These are phyloP conservation scores for Potamilus streckersoni DNA, from an alignment of 1,140 invertebrate genomes.

Conservation along the genomic window DNA sequence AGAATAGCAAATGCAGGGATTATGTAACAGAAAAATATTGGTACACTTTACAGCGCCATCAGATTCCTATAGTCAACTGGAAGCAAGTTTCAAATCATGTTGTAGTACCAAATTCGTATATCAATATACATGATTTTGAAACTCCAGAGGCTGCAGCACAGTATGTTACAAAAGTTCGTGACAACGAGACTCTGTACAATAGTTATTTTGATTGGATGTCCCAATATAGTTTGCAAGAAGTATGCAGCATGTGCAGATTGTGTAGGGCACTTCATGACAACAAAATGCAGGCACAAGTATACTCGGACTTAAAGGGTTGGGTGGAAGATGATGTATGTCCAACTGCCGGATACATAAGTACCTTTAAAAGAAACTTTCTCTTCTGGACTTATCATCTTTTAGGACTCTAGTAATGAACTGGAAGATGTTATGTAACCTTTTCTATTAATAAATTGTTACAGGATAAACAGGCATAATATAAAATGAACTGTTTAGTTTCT, in stretches of 20 bases:
- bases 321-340: constrained; percentile 39
- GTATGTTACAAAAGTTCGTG: constrained; percentile 77
- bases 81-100: constrained; percentile 58
- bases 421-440: no score
- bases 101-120: constrained; percentile 79
- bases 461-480: no score
- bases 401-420: no score
- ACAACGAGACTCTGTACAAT: constrained; percentile 58
- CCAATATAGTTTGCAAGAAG: constrained; percentile 38
- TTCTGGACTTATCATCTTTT: no score
- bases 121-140: constrained; percentile 94
- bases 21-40: constrained; percentile 68
- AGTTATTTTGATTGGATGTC: constrained; percentile 60
- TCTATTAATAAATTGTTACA: no score
- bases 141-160: constrained; percentile 85
- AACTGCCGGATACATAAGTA: no score
- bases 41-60: constrained; percentile 40
- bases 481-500: no score
- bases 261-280: constrained; percentile 47
- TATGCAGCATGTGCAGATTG: constrained; percentile 34
- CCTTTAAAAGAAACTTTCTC: no score
- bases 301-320: constrained; percentile 52
- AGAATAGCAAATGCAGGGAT: constrained; percentile 65
- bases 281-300: constrained; percentile 39
- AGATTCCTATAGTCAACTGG: constrained; percentile 58